Evolutionary conservation across 2,113 vertebrate genomes (phyloP).

Genomic region (Podarcis muralis): DNA sequence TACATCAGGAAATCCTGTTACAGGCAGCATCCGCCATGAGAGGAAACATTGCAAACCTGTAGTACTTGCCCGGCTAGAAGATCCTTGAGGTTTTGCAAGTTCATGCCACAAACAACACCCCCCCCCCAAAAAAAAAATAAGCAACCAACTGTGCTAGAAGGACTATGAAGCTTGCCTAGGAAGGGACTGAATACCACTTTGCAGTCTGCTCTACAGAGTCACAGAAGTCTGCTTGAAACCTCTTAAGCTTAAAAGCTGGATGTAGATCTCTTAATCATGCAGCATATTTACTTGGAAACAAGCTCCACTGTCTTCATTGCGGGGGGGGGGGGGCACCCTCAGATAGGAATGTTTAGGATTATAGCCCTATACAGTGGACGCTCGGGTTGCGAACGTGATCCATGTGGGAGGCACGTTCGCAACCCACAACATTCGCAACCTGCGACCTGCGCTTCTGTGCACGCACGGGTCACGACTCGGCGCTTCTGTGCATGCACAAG

Average conservation of each 20-base stretch:
- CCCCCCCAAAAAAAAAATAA: neutral
- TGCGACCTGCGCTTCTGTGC: no score
- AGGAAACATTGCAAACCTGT: constrained; percentile 57
- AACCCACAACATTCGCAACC: no score
- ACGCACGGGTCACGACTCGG: no score
- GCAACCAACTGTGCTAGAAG: neutral
- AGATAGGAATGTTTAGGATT: no score
- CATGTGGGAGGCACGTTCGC: no score
- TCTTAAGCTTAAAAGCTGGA: neutral
- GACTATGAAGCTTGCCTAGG: neutral
- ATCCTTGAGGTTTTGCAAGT: neutral
- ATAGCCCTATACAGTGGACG: no score
- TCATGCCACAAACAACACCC: neutral
- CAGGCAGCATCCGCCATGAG: constrained; percentile 46
- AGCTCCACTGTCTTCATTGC: neutral
- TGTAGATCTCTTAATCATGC: neutral
- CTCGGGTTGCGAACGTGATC: no score
- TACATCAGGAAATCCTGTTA: constrained; percentile 74
- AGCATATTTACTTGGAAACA: neutral
- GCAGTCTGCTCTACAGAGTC: neutral
- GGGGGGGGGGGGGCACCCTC: no score
- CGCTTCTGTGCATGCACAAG: no score
- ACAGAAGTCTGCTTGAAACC: neutral
- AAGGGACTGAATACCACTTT: neutral
- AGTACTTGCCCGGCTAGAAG: neutral